These are phyloP conservation scores for Drosophila birchii DNA, from an alignment of 2,888 invertebrate genomes.

Conservation along the genomic window DNA sequence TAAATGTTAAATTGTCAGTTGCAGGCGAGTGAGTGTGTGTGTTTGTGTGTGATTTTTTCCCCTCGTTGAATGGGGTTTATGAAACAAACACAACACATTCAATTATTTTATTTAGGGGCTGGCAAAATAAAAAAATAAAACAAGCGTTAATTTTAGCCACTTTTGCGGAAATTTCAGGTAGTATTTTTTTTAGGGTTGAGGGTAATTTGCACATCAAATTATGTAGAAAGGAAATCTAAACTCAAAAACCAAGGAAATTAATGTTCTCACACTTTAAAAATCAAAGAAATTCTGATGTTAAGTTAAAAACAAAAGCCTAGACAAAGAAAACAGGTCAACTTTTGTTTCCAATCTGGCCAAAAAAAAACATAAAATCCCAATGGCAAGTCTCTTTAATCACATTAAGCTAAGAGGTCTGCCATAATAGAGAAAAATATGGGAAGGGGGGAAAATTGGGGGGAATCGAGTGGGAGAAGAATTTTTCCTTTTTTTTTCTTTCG, in stretches of 20 bases:
- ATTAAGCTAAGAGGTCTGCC: constrained; percentile 39
- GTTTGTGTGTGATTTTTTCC: constrained; percentile 2
- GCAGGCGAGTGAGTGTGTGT: constrained; percentile 55
- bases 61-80: constrained; percentile 18
- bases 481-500: not conserved
- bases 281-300: not conserved
- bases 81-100: constrained; percentile 1
- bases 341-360: constrained; percentile 28
- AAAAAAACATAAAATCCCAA: constrained; percentile 31
- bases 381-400: constrained; percentile 39
- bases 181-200: not conserved
- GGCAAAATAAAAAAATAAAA: not conserved
- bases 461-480: constrained; percentile 8
- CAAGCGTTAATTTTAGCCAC: not conserved
- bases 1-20: constrained; percentile 77
- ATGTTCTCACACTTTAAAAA: not conserved
- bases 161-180: not conserved
- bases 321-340: constrained; percentile 29
- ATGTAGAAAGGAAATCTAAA: no score
- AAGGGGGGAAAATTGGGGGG: not conserved
- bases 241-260: not conserved
- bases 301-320: constrained; percentile 11
- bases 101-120: constrained; percentile 12
- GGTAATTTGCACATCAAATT: not conserved
- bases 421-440: constrained; percentile 6